phyloP scores from a whole-genome alignment of 2,888 invertebrate species.

The Loripinus fragilis region DNA sequence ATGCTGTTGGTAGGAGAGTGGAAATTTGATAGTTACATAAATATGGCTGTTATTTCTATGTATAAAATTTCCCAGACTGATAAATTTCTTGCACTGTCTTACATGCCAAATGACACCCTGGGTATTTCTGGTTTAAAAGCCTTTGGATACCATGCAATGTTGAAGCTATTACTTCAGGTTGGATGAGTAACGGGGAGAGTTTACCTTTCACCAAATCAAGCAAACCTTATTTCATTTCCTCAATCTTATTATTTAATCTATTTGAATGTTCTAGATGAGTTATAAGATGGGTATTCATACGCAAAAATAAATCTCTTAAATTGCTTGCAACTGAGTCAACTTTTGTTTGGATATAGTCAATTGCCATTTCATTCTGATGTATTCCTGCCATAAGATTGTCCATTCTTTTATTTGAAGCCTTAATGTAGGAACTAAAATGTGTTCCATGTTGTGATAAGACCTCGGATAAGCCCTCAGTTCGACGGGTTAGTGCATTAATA shows the following conservation, averaged over 20 bases:
- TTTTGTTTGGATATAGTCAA: conserved; percentile 26
- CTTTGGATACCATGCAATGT: conserved; percentile 28
- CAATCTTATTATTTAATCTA: conserved; percentile 18
- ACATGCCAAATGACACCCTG: conserved; percentile 18
- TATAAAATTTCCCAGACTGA: conserved; percentile 23
- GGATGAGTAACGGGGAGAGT: conserved; percentile 34
- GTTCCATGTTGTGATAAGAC: conserved; percentile 24
- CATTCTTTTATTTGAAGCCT: conserved; percentile 36
- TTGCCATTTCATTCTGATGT: conserved; percentile 35
- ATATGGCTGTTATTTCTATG: conserved; percentile 26
- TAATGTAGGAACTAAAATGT: conserved; percentile 39
- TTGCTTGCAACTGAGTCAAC: background rate
- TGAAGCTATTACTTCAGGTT: background rate
- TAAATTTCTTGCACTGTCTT: conserved; percentile 14
- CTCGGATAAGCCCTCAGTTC: background rate
- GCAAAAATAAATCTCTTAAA: conserved; percentile 18
- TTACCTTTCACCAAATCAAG: conserved; percentile 33
- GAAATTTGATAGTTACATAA: conserved; percentile 45
- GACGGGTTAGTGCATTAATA: background rate
- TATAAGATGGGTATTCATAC: background rate
- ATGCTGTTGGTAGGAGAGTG: background rate
- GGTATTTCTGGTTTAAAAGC: conserved; percentile 19
- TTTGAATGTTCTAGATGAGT: conserved; percentile 24
- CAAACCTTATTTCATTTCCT: conserved; percentile 25
- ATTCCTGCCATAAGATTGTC: conserved; percentile 36